Evolutionary conservation across 2,797 vertebrate genomes (phyloP).

Genomic region (Coccyzus lansbergi): DNA sequence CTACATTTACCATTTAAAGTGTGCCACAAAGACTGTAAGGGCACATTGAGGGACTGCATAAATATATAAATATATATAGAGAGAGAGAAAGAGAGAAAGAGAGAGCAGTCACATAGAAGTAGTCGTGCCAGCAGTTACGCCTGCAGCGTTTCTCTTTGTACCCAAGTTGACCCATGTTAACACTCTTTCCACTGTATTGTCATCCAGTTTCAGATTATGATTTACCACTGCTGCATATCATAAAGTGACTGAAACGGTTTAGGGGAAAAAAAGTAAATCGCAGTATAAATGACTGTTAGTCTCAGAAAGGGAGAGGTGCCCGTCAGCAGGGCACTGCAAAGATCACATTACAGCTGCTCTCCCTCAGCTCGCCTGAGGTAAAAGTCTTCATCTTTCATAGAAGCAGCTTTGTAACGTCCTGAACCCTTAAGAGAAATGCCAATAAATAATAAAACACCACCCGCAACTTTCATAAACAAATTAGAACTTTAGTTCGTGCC

Average conservation of each 20-base stretch:
- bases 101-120: not conserved
- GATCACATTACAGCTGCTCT: not conserved
- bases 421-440: not conserved
- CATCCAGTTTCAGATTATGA: not conserved
- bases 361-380: not conserved
- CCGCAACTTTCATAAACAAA: constrained; percentile 1
- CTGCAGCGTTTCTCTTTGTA: not conserved
- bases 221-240: not conserved
- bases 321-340: not conserved
- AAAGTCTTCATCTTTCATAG: constrained; percentile 41
- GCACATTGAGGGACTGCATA: not conserved
- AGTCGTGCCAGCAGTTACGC: not conserved
- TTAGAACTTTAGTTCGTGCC: not conserved
- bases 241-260: constrained; percentile 34
- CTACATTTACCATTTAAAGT: not conserved
- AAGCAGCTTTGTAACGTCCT: constrained; percentile 15
- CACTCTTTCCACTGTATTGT: not conserved
- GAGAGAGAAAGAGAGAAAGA: too few relatives aligned
- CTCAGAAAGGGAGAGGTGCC: constrained; percentile 3
- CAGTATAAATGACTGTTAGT: constrained; percentile 16
- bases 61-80: too few relatives aligned
- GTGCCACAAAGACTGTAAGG: not conserved
- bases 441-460: not conserved
- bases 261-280: constrained; percentile 39
- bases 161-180: not conserved